Conservation (phyloP, 2,113 vertebrate genomes). For the Girardinichthys multiradiatus region DNA sequence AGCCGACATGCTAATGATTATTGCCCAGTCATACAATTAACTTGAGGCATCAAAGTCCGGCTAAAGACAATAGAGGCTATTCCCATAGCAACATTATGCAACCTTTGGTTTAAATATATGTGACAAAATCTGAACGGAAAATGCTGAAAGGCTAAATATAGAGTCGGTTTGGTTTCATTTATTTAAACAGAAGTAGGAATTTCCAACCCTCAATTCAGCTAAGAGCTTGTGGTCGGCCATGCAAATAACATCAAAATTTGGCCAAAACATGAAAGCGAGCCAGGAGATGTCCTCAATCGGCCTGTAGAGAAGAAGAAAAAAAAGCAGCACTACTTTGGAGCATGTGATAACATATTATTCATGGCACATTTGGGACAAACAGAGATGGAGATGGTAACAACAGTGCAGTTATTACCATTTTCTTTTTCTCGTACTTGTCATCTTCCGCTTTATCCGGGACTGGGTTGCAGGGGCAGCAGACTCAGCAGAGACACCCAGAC, state of each 20-base stretch:
- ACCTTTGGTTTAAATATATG: constrained; percentile 13
- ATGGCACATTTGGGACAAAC: constrained; percentile 14
- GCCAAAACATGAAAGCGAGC: background rate
- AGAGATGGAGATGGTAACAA: background rate
- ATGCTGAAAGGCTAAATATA: too few relatives aligned
- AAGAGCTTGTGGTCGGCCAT: background rate
- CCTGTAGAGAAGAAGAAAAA: constrained; percentile 4
- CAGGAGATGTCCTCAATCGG: background rate
- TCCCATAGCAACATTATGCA: constrained; percentile 35
- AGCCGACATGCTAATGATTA: constrained; percentile 64
- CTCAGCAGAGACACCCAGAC: too few relatives aligned
- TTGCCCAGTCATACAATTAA: constrained; percentile 43
- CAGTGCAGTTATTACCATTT: background rate
- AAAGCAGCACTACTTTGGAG: constrained; percentile 3
- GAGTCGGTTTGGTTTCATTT: background rate
- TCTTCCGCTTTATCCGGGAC: too few relatives aligned
- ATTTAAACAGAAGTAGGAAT: background rate
- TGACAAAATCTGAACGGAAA: constrained; percentile 35
- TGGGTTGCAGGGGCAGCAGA: too few relatives aligned
- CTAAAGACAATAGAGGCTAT: constrained; percentile 28
- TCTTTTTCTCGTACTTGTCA: too few relatives aligned
- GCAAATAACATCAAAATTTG: background rate
- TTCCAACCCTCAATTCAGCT: background rate
- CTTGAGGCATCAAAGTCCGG: constrained; percentile 63
- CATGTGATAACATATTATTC: constrained; percentile 30